Conservation (phyloP, 2,113 vertebrate species). For the Corynorhinus townsendii region DNA sequence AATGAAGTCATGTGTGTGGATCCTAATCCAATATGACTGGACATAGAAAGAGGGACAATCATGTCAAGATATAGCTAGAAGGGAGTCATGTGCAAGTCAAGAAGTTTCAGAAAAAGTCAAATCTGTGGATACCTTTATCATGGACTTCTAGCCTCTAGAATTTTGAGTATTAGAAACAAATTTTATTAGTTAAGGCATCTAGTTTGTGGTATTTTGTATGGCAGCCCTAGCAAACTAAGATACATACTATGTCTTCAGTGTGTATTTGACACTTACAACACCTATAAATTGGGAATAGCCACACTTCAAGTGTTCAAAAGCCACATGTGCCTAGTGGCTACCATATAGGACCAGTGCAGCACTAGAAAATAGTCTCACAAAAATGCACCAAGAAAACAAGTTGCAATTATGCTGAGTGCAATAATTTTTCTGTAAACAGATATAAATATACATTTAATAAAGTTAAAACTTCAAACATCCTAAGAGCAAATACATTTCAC, state of each 20-base stretch:
- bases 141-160: background rate
- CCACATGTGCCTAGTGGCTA: background rate
- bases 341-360: background rate
- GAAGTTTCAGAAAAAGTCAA: background rate
- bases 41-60: background rate
- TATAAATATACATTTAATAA: background rate
- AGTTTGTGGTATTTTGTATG: background rate
- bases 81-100: background rate
- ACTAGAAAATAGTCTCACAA: background rate
- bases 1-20: background rate
- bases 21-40: background rate
- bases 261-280: background rate
- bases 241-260: background rate
- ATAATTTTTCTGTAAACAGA: slow-evolving; percentile 24
- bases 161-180: background rate
- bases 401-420: background rate
- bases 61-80: background rate
- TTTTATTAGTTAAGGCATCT: background rate
- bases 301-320: background rate
- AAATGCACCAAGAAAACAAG: background rate
- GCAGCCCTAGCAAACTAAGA: background rate
- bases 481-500: background rate
- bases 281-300: background rate
- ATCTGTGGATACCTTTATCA: background rate
- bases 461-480: background rate